Conservation (phyloP, 2,888 invertebrate species). For the Archips xylosteana region DNA sequence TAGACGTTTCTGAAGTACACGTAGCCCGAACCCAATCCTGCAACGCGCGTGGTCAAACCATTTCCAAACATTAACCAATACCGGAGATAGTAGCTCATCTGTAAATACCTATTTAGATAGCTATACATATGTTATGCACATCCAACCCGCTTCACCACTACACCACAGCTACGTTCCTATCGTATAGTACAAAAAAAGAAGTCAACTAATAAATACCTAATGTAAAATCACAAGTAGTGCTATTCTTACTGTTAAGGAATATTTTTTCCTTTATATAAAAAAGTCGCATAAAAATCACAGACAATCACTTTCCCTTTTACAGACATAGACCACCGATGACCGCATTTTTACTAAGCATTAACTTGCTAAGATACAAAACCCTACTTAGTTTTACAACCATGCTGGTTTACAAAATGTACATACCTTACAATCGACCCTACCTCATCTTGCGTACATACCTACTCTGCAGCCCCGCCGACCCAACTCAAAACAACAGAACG, state of each 20-base stretch:
- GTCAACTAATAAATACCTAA: conserved; percentile 81
- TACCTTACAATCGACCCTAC: conserved; percentile 65
- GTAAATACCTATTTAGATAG: conserved; percentile 39
- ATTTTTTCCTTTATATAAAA: conserved; percentile 83
- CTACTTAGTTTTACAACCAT: conserved; percentile 86
- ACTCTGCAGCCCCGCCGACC: conserved; percentile 49
- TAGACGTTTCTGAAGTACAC: conserved; percentile 55
- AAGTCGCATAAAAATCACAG: conserved; percentile 87
- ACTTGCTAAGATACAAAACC: conserved; percentile 82
- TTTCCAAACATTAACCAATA: conserved; percentile 63
- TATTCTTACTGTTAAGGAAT: conserved; percentile 85
- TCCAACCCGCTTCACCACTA: conserved; percentile 75
- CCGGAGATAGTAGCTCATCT: conserved; percentile 25
- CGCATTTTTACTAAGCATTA: conserved; percentile 81
- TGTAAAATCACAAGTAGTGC: conserved; percentile 86
- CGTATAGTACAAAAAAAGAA: conserved; percentile 79
- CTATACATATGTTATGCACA: conserved; percentile 66
- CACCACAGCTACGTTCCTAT: conserved; percentile 66
- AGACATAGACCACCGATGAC: conserved; percentile 84
- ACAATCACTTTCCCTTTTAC: conserved; percentile 85
- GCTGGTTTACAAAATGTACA: conserved; percentile 72
- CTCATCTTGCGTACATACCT: conserved; percentile 50
- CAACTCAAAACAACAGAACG: conserved; percentile 28
- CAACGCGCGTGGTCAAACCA: conserved; percentile 78
- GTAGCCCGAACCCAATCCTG: conserved; percentile 60